Base-by-base conservation (phyloP, 2,113 vertebrate genomes). In the Sylvietta virens region DNA sequence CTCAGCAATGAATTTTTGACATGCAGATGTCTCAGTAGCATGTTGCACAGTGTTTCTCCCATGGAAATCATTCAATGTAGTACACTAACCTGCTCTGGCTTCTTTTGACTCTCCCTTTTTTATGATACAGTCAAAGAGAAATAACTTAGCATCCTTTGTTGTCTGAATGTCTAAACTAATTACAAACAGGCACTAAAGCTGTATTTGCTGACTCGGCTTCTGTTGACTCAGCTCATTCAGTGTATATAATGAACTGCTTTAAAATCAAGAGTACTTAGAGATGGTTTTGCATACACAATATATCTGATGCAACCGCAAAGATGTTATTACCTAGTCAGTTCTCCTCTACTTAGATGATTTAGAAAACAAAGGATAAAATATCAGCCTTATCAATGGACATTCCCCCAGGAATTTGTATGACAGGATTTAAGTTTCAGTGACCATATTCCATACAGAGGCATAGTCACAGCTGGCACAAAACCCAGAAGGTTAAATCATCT, bases 71-170 rank as follows among this genome's bases (percentile, higher is more conserved):
- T 54, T 86, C 16, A 3, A 0, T 73, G 66, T 56, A 81, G 39
- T 78, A 57, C 69, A 79, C 47, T 66, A 94, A 94, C 66, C 73
- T 85, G 48, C 84, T 56, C 76, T 76, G 83, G 15, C 53, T 97
- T 86, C 90, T 94, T 86, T 85, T 83, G 66, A 83, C 47, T 91
- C 83, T 96, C 31, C 30, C 58, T 79, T 88, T 86, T 91, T 79
- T 83, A 62, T 83, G 87, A 82, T 77, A 70, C 17, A 80, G 69
- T 81, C 74, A 60, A 67, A 81, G 40, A 81, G n/a, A 50, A 96
- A 86, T 81, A 95, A 74, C 35, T 90, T 70, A n/a, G 13, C 44
- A 85, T 64, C 42, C 79, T 83, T 81, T 95, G 67, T 90, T 88
- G 47, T 83, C 67, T 91, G 81, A 78, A 70, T 60, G 47, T 54